Evolutionary conservation across 1,140 invertebrate species (phyloP).

Genomic region (Melitaea cinxia): DNA sequence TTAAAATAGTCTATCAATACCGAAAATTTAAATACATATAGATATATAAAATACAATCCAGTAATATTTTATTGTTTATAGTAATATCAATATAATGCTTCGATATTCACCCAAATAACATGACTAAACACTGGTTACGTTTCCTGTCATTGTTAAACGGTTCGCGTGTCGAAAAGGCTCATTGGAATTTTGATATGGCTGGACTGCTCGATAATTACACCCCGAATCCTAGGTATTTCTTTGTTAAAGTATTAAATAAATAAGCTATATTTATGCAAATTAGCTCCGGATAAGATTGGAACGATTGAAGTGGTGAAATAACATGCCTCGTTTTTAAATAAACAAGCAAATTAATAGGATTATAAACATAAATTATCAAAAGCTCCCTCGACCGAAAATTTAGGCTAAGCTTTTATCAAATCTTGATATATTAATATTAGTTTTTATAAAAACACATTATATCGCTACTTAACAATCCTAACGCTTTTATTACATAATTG

Average conservation of each 20-base stretch:
- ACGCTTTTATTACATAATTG: too few species aligned
- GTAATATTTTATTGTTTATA: too few species aligned
- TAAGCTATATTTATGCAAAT: constrained; percentile 36
- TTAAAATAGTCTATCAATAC: too few species aligned
- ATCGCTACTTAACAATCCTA: neutral
- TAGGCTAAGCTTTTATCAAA: neutral
- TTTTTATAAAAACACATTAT: neutral
- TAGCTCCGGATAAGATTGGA: constrained; percentile 26
- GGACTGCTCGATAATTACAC: constrained; percentile 63
- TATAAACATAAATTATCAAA: constrained; percentile 22
- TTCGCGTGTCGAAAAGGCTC: constrained; percentile 60
- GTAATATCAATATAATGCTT: too few species aligned
- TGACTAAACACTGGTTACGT: constrained; percentile 48
- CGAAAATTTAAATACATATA: too few species aligned
- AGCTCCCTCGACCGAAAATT: neutral
- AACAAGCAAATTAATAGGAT: constrained; percentile 33
- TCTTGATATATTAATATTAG: neutral
- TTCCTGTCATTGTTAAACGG: constrained; percentile 43
- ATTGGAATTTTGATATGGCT: constrained; percentile 64
- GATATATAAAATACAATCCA: too few species aligned
- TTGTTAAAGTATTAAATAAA: constrained; percentile 34
- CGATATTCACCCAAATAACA: neutral
- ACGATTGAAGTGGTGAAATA: constrained; percentile 33
- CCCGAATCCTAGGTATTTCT: constrained; percentile 37
- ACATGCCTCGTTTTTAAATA: constrained; percentile 29